Base-by-base conservation (phyloP, 2,888 invertebrate genomes). In the Polymixis lichenea region DNA sequence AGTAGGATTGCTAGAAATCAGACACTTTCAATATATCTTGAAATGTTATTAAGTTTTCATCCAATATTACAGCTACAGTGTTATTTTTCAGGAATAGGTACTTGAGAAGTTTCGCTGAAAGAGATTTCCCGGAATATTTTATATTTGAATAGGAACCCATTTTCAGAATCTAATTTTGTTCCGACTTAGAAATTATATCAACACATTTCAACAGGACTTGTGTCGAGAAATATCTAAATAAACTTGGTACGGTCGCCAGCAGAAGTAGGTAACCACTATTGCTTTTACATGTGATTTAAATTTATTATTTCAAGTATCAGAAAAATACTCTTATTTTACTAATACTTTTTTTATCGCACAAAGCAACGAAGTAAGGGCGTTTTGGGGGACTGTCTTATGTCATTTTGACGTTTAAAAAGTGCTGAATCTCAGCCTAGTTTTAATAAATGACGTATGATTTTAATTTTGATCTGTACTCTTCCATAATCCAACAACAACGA, bases 31-130 rank as follows among this genome's bases (percentile, higher is more conserved):
- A 19, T 49, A 7, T 25, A 25, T 19, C n/a, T 66, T 1, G 19
- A 68, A 68, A 68, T 19, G 1, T 38, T 38, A 68, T 51, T 19
- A 49, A 38, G 25, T 71, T 46, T n/a, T 22, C 5, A 68, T 67
- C 38, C 32, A 71, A 32, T n/a, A 66, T n/a, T 13, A 64, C 8
- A 32, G 17, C 1, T 19, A 66, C 65, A 49, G 25, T 43, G n/a
- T 38, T 38, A 62, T 19, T 43, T n/a, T 25, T 19, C 61, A 32
- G 22, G 11, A 6, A 32, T 53, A 38, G 38, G 6, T 38, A 67
- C 3, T n/a, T 17, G 53, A 32, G 5, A 17, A 67, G 2, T 11
- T 17, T 25, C 3, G 32, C 6, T 17, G 7, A 5, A 43, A 69
- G 28, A 69, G 1, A 17, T 67, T 49, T 72, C 38, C 0, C 13